Evolutionary conservation across 2,113 vertebrate genomes (phyloP).

Genomic region (Colistium nudipinnis): DNA sequence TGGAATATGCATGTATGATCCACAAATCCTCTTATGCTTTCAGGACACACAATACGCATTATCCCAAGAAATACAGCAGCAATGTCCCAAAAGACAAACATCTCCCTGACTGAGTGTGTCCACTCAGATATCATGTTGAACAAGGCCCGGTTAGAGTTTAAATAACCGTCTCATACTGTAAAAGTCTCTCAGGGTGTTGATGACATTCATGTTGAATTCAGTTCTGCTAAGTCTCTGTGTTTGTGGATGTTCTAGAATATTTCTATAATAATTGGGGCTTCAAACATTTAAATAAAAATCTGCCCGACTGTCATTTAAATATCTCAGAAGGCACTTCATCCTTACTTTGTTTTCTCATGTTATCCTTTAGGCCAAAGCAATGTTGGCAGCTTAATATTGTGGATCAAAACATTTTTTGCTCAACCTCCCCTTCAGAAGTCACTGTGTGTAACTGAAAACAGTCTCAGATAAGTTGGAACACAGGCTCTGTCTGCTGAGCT

Average conservation of each 20-base stretch:
- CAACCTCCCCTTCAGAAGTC: slow-evolving; percentile 2
- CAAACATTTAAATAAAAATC: not conserved
- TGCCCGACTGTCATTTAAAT: not conserved
- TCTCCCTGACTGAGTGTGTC: slow-evolving; percentile 22
- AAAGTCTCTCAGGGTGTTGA: slow-evolving; percentile 34
- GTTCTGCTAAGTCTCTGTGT: slow-evolving; percentile 15
- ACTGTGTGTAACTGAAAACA: slow-evolving; percentile 7
- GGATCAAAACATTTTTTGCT: not conserved
- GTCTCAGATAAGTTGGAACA: slow-evolving; percentile 7
- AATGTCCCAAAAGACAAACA: slow-evolving; percentile 1
- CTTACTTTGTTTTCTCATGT: not conserved
- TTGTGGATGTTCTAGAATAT: slow-evolving; percentile 18
- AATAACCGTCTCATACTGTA: slow-evolving; percentile 17
- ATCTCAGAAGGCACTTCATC: not conserved
- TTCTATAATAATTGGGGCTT: not conserved
- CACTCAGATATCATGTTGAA: slow-evolving; percentile 12
- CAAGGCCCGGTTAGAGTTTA: slow-evolving; percentile 22
- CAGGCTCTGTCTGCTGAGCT: slow-evolving; percentile 19
- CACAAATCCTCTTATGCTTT: slow-evolving; percentile 16
- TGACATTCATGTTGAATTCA: slow-evolving; percentile 41
- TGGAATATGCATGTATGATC: not conserved
- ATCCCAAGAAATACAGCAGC: slow-evolving; percentile 12
- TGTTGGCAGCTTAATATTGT: slow-evolving; percentile 3
- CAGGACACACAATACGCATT: not conserved
- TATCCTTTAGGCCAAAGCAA: not conserved